Base-by-base conservation (phyloP, 2,113 vertebrate genomes). In the Siniperca chuatsi region DNA sequence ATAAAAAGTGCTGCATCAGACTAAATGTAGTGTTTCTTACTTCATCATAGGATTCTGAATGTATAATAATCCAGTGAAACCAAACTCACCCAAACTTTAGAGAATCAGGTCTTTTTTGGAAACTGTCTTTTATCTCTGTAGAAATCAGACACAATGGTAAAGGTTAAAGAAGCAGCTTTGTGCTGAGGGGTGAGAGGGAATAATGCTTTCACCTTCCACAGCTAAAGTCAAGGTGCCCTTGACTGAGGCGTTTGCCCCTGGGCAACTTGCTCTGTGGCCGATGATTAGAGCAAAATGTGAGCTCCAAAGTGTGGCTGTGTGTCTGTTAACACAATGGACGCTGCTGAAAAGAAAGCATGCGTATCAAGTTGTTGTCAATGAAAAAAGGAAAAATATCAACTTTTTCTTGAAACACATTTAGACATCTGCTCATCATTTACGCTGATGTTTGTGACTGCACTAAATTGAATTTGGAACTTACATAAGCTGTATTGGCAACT, bases 201-300 rank as follows among this genome's bases (percentile, higher is more conserved):
- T 78, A 69, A 81, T 23, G 25, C 42, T 79, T 78, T 85, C 67
- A 46, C 66, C 61, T 18, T 65, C 42, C 78, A 29, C 42, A 42
- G 81, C 55, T 73, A n/a, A 81, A 77, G 84, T 85, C 84, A 83
- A 78, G 90, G 79, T 85, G 90, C 29, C 82, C 85, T 87, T 85
- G 58, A 85, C 78, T 35, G 15, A 35, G n/a, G 44, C 8, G 3
- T 70, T 80, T 84, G 65, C 54, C 75, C 78, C 55, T 7, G 67
- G 73, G 76, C 52, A 69, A 25, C 16, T 12, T 29, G 23, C 76
- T 81, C 71, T 29, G 44, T 42, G 64, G 62, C n/a, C 4, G 6
- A 42, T 0, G 42, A 77, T 64, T 55, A 46, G 23, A 79, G 44
- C 18, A 61, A 23, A 87, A 68, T 23, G 54, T 84, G 65, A 15